Percentiles rank a stretch among this genome's conserved stretches.
phyloP scores from a whole-genome alignment of 1,140 invertebrate genomes.

The Dinoponera quadriceps region DNA sequence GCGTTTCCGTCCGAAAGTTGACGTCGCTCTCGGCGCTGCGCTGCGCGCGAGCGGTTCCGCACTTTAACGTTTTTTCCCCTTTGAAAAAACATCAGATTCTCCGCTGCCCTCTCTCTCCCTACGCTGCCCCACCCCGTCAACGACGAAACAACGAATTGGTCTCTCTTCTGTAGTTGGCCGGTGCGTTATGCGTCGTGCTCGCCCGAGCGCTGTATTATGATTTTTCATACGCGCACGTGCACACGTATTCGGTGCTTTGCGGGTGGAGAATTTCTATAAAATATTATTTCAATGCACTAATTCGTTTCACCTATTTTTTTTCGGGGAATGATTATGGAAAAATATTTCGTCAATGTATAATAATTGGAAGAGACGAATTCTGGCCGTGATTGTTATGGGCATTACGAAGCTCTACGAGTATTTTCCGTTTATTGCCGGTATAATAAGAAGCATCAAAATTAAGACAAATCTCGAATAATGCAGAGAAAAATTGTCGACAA shows the following conservation, averaged over 20 bases:
- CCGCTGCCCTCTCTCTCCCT: too few species aligned
- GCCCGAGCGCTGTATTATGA: not conserved
- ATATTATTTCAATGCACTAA: not conserved
- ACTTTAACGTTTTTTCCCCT: not conserved
- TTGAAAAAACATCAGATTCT: not conserved
- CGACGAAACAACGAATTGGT: not conserved
- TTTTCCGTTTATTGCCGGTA: too few species aligned
- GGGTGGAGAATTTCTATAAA: not conserved
- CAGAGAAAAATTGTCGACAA: too few species aligned
- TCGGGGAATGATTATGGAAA: not conserved
- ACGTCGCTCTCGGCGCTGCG: not conserved
- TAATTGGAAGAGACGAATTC: not conserved
- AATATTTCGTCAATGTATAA: not conserved
- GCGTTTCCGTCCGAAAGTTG: slow-evolving; percentile 1
- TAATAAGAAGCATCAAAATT: too few species aligned
- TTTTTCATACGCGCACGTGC: not conserved
- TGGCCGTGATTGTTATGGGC: too few species aligned
- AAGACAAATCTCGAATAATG: too few species aligned
- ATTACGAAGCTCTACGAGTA: too few species aligned
- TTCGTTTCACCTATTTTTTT: not conserved
- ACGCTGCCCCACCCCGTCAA: too few species aligned
- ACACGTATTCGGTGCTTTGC: not conserved
- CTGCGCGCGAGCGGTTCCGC: not conserved
- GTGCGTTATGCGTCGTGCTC: not conserved
- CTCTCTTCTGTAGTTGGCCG: not conserved